These are phyloP conservation scores for Emydocephalus ijimae DNA, from an alignment of 2,113 vertebrate species.

Conservation along the genomic window DNA sequence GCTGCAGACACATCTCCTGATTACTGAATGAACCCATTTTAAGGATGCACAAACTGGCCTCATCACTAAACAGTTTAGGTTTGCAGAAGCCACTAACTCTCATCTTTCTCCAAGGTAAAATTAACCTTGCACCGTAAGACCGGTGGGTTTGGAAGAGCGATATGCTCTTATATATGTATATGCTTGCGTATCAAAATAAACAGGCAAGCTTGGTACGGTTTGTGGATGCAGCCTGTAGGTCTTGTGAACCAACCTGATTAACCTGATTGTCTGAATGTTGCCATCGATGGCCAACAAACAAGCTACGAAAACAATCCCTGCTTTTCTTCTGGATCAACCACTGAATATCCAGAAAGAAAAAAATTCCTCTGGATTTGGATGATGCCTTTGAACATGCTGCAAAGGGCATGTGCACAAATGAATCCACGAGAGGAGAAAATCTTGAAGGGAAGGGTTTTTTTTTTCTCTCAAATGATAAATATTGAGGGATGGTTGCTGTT, in stretches of 20 bases:
- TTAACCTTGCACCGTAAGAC: not conserved
- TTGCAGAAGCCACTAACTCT: not conserved
- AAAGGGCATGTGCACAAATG: not conserved
- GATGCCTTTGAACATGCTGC: not conserved
- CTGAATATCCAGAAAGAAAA: not conserved
- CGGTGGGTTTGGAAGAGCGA: not conserved
- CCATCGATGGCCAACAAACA: not conserved
- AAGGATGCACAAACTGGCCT: not conserved
- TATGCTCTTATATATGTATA: no score
- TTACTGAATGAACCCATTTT: not conserved
- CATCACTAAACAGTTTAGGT: not conserved
- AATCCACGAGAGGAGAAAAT: not conserved
- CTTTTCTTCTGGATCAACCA: not conserved
- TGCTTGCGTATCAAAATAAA: not conserved
- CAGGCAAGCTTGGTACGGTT: not conserved
- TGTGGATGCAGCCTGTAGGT: not conserved
- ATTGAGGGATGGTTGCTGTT: not conserved
- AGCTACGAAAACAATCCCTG: not conserved
- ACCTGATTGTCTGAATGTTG: not conserved
- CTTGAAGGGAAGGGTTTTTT: fast-evolving
- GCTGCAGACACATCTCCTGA: not conserved
- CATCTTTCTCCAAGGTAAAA: not conserved
- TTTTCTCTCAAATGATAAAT: not conserved
- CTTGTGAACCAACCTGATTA: not conserved
- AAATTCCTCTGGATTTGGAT: not conserved